phyloP scores from a whole-genome alignment of 2,113 vertebrate genomes.

The Callorhinus ursinus region DNA sequence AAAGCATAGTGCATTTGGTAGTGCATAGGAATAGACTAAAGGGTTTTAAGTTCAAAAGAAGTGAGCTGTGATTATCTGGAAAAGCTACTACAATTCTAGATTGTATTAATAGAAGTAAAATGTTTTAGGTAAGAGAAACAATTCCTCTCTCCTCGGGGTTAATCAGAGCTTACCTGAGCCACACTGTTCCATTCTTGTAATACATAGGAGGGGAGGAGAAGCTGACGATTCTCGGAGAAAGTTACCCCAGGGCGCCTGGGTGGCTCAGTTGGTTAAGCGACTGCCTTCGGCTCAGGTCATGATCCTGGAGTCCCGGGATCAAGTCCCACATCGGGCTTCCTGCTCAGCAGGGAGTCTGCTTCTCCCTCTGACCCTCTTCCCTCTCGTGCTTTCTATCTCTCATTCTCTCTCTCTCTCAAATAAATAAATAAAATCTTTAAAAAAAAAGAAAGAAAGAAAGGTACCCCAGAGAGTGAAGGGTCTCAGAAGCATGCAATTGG shows the following conservation, averaged over 20 bases:
- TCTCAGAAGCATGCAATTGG: not conserved
- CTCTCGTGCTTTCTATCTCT: no score
- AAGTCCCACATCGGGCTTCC: no score
- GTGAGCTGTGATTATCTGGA: not conserved
- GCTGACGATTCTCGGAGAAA: not conserved
- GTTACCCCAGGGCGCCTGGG: not conserved
- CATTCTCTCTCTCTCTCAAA: no score
- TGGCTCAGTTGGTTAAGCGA: no score
- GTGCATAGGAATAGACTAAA: conserved; percentile 4
- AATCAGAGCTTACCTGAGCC: not conserved
- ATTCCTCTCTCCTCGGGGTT: not conserved
- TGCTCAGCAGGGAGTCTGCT: no score
- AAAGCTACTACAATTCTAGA: not conserved
- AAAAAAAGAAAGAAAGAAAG: not conserved
- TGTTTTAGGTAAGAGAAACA: not conserved
- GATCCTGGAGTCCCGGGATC: no score
- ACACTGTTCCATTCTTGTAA: not conserved
- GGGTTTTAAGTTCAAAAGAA: not conserved
- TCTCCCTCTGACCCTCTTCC: no score
- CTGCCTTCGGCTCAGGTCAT: no score
- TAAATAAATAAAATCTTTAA: no score
- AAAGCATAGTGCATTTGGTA: not conserved
- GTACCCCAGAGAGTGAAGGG: not conserved
- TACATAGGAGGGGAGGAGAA: not conserved
- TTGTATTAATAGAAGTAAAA: conserved; percentile 49